Evolutionary conservation across 2,797 vertebrate species (phyloP), one percentile per base, ranked within the genome.

Genomic region (Helicolenus hilgendorfi): DNA sequence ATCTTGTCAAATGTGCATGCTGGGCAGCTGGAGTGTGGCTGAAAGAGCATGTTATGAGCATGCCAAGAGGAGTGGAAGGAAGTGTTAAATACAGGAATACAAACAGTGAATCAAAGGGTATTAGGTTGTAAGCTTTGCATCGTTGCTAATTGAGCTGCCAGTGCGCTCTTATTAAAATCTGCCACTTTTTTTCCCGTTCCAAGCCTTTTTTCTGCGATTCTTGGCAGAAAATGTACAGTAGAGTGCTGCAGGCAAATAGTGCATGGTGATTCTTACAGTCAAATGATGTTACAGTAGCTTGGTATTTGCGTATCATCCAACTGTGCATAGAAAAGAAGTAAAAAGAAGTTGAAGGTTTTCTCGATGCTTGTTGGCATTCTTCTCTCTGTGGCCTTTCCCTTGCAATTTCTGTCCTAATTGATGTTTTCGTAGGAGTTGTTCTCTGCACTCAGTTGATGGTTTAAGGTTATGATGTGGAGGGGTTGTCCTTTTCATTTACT

Each of bases 71-170:
- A 90, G 86, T 67, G 76, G 63, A 86, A 91, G 35, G 73, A 53
- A 69, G 80, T 84, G 85, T 89, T 91, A 85, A 90, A 88, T 83
- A 74, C 85, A 86, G 69, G 35, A 85, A 90, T 62, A 83, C 71
- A 94, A 91, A 91, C 79, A 87, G 77, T 56, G 38, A 92, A 93
- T 96, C 89, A 95, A 94, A 95, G 86, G 88, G 72, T 90, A 79
- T 91, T 85, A 84, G 86, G 84, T 84, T 94, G 88, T 87, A 92
- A 90, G 93, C 89, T 88, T 90, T 89, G 84, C 81, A 73, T 93
- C 83, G 45, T 69, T 63, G 64, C 75, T 95, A 94, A 96, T 94
- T 96, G 83, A 87, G 76, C 80, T 93, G 91, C 90, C 91, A 92
- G 72, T 71, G 64, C 36, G n/a, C 70, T 85, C 81, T 83, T 91